phyloP scores from a whole-genome alignment of 2,888 invertebrate species.

The Osmoderma eremita region DNA sequence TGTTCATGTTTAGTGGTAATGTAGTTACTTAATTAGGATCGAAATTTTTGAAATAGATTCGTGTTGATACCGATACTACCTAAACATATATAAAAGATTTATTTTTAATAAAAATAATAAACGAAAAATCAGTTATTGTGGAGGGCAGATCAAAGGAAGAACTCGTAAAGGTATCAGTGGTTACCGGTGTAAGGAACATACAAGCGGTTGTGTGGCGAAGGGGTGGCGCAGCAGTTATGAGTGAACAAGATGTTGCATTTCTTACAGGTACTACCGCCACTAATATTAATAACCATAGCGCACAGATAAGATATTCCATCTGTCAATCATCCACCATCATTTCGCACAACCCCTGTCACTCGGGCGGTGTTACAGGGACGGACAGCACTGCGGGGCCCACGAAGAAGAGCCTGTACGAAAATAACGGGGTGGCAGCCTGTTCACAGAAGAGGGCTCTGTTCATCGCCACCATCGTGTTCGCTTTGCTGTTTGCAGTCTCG shows the following conservation, averaged over 20 bases:
- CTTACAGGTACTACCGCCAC: conserved; percentile 83
- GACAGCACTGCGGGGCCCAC: conserved; percentile 72
- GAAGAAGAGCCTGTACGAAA: conserved; percentile 76
- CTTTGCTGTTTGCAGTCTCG: conserved; percentile 83
- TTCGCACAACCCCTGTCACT: conserved; percentile 61
- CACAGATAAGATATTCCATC: conserved; percentile 55
- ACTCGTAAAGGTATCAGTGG: conserved; percentile 64
- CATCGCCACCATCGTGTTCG: conserved; percentile 82
- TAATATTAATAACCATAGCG: conserved; percentile 53
- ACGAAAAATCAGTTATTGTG: conserved; percentile 53
- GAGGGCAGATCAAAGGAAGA: conserved; percentile 61
- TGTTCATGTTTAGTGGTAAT: conserved; percentile 11
- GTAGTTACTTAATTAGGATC: conserved; percentile 6
- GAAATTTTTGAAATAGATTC: no score
- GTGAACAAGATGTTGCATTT: conserved; percentile 92
- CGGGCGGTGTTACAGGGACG: conserved; percentile 67
- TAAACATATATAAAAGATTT: not conserved
- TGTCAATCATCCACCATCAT: conserved; percentile 54
- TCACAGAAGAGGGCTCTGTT: conserved; percentile 87
- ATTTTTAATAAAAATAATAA: conserved; percentile 35
- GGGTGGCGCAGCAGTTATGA: conserved; percentile 72
- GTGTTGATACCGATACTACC: no score
- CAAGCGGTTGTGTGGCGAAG: conserved; percentile 66
- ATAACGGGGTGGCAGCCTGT: conserved; percentile 84
- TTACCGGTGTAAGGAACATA: conserved; percentile 63